Evolutionary conservation across 2,888 invertebrate species (phyloP).

Genomic region (Drosophila nr. perissopoda): DNA sequence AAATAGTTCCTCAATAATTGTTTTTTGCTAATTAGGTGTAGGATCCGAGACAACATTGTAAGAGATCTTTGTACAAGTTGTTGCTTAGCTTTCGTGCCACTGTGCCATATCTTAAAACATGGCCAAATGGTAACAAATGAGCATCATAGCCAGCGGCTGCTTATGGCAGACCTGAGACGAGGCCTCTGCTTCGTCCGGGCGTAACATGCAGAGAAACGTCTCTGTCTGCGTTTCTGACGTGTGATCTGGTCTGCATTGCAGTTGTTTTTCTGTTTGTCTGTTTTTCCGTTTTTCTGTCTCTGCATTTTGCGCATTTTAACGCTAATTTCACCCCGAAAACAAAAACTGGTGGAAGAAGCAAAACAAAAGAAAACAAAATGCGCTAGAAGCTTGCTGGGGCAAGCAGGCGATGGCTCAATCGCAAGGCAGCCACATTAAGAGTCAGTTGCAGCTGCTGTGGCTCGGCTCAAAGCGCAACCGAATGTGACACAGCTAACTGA

Average conservation of each 20-base stretch:
- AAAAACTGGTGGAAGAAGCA: constrained; percentile 11
- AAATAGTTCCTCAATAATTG: not conserved
- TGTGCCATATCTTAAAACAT: constrained; percentile 34
- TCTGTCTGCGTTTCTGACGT: constrained; percentile 8
- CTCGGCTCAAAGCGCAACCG: not conserved
- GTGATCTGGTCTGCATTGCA: constrained; percentile 45
- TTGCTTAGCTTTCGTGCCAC: constrained; percentile 17
- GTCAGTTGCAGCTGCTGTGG: constrained; percentile 26
- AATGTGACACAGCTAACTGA: constrained; percentile 6
- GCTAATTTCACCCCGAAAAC: constrained; percentile 70
- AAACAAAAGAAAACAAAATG: constrained; percentile 33
- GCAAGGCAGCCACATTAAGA: constrained; percentile 38
- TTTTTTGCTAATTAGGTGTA: not conserved
- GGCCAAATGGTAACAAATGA: constrained; percentile 37
- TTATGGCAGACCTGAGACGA: constrained; percentile 5
- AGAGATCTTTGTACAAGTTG: not conserved
- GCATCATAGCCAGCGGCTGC: constrained; percentile 22
- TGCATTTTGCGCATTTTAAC: constrained; percentile 41
- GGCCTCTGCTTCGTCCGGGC: constrained; percentile 55
- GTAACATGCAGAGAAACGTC: constrained; percentile 70
- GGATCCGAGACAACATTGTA: no score
- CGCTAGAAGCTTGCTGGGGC: constrained; percentile 63
- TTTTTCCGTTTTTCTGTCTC: not conserved
- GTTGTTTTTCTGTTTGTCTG: constrained; percentile 20
- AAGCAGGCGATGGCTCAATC: constrained; percentile 52